Conservation (phyloP, 2,797 vertebrate genomes). For the Cossypha caffra region DNA sequence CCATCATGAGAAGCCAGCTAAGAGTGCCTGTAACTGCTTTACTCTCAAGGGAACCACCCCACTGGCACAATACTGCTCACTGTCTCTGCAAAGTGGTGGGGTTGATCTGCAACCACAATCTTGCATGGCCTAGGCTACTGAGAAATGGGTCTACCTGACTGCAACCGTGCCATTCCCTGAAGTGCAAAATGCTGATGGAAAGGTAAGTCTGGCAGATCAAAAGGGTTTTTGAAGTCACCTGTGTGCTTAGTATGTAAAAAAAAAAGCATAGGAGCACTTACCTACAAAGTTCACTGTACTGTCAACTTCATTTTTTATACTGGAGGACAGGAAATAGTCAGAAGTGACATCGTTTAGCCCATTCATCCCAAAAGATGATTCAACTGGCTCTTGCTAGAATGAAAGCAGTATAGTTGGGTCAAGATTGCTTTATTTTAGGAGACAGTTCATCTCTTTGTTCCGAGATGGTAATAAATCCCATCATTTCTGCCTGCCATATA, state of each 20-base stretch:
- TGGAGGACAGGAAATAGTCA: constrained; percentile 74
- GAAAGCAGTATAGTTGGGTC: constrained; percentile 58
- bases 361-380: constrained; percentile 78
- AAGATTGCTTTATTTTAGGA: constrained; percentile 42
- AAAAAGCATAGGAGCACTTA: constrained; percentile 55
- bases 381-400: constrained; percentile 80
- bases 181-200: background rate
- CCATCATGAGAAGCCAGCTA: background rate
- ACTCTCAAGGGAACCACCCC: background rate
- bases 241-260: background rate
- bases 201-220: background rate
- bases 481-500: background rate
- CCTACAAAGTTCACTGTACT: constrained; percentile 82
- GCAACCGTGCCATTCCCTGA: background rate
- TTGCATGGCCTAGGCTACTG: fast-evolving
- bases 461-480: background rate
- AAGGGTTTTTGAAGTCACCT: background rate
- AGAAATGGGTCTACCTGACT: background rate
- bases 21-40: background rate
- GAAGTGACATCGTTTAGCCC: constrained; percentile 76
- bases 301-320: constrained; percentile 80
- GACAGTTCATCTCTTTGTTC: background rate
- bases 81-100: background rate
- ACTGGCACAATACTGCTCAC: background rate
- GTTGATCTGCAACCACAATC: background rate